Evolutionary conservation across 2,797 vertebrate genomes (phyloP).

Genomic region (Onychomys arenicola): DNA sequence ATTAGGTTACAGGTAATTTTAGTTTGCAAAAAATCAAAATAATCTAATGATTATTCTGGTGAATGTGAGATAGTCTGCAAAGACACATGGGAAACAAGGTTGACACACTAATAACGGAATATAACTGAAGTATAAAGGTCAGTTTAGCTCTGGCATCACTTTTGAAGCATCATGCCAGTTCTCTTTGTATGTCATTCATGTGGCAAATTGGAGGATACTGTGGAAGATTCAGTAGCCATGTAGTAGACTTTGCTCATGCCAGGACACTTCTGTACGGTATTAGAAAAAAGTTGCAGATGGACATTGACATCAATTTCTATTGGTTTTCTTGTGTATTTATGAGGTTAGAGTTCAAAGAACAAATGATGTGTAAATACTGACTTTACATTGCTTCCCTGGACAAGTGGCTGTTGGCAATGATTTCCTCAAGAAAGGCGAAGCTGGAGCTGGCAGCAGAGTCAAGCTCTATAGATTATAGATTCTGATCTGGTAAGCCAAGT

Average conservation of each 20-base stretch:
- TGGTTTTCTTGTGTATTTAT: background rate
- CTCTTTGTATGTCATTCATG: background rate
- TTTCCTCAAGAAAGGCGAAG: background rate
- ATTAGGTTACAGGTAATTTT: background rate
- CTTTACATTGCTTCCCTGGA: background rate
- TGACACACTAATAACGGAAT: background rate
- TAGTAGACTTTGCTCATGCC: background rate
- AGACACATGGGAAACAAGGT: background rate
- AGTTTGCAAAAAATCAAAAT: background rate
- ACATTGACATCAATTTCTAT: background rate
- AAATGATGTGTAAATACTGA: background rate
- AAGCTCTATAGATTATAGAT: background rate
- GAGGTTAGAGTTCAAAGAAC: background rate
- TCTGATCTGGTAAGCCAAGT: background rate
- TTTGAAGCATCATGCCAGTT: background rate
- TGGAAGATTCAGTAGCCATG: background rate
- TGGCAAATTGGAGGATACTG: background rate
- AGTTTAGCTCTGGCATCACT: background rate
- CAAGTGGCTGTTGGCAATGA: background rate
- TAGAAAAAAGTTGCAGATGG: background rate
- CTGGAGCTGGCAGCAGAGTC: background rate
- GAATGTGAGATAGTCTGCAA: background rate
- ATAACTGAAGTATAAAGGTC: background rate
- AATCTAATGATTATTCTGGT: background rate
- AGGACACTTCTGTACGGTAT: background rate